Conservation (phyloP, 1,140 invertebrate species). For the Drosophila trapezifrons region DNA sequence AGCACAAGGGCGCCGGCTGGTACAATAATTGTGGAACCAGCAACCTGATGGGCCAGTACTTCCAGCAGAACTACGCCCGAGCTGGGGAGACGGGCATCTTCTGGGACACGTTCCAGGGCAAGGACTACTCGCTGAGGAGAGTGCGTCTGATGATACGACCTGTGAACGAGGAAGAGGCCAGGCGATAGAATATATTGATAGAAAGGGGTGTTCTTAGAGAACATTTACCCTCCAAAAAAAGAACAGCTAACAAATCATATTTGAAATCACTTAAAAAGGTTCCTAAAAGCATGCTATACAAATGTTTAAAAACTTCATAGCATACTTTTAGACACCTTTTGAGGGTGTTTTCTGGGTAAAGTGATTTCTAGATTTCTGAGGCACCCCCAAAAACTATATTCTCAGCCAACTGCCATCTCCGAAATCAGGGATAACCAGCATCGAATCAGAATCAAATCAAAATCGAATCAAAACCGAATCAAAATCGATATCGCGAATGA, state of each 20-base stretch:
- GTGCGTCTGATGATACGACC: constrained; percentile 86
- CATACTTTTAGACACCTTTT: neutral
- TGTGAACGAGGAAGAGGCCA: constrained; percentile 40
- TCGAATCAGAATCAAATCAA: constrained; percentile 6
- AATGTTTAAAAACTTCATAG: too few relatives aligned
- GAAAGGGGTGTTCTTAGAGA: neutral
- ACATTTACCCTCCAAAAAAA: too few relatives aligned
- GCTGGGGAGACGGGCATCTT: constrained; percentile 86
- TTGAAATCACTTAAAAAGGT: neutral
- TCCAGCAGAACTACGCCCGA: constrained; percentile 60
- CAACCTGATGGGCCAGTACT: constrained; percentile 86
- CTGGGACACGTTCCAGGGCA: constrained; percentile 86
- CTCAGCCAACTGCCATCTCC: constrained; percentile 45
- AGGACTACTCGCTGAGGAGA: constrained; percentile 85
- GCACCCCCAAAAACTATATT: neutral
- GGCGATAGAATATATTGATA: constrained; percentile 16
- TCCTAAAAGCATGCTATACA: neutral
- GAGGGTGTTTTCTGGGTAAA: too few relatives aligned
- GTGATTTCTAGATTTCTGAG: neutral
- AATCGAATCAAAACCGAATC: neutral
- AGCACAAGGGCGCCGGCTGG: constrained; percentile 88
- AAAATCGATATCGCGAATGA: neutral
- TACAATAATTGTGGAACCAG: constrained; percentile 85
- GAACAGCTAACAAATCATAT: neutral
- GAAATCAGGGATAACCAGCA: constrained; percentile 45